Evolutionary conservation across 2,113 vertebrate genomes (phyloP).

Genomic region (Etheostoma spectabile): DNA sequence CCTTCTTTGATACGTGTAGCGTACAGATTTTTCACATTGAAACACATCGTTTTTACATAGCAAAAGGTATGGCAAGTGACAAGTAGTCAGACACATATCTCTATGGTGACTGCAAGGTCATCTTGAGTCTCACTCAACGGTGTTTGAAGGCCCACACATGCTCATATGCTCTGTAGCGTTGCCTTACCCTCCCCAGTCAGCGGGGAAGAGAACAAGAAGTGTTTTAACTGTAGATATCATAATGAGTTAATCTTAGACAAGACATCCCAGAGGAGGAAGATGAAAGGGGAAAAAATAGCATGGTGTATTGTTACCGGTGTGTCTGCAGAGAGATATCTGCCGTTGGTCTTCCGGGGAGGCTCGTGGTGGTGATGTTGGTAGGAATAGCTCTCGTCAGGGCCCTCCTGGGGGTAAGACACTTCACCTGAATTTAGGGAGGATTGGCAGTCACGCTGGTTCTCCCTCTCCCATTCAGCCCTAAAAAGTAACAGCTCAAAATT

Average conservation of each 20-base stretch:
- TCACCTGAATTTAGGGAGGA: slow-evolving; percentile 90
- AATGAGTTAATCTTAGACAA: slow-evolving; percentile 29
- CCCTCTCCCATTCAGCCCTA: slow-evolving; percentile 93
- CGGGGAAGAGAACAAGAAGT: slow-evolving; percentile 4
- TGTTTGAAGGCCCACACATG: slow-evolving; percentile 4
- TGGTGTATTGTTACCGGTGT: slow-evolving; percentile 83
- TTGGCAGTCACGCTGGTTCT: slow-evolving; percentile 86
- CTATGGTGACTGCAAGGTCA: slow-evolving; percentile 69
- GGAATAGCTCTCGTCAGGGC: slow-evolving; percentile 83
- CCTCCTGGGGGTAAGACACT: slow-evolving; percentile 84
- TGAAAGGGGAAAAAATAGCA: slow-evolving; percentile 30
- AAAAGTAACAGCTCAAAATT: slow-evolving; percentile 3
- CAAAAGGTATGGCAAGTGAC: slow-evolving; percentile 1
- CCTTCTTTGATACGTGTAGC: too few species aligned
- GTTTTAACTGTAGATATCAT: slow-evolving; percentile 19
- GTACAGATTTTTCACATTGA: neutral
- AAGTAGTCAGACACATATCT: slow-evolving; percentile 39
- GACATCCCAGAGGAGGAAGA: slow-evolving; percentile 31
- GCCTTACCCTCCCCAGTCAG: slow-evolving; percentile 2
- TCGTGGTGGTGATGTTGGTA: slow-evolving; percentile 85
- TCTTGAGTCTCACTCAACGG: slow-evolving; percentile 22
- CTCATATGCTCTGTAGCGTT: slow-evolving; percentile 26
- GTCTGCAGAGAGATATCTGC: slow-evolving; percentile 86
- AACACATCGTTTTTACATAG: slow-evolving; percentile 7
- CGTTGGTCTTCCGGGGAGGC: slow-evolving; percentile 86